phyloP scores from a whole-genome alignment of 2,797 vertebrate species.

The Halcyon badia region DNA sequence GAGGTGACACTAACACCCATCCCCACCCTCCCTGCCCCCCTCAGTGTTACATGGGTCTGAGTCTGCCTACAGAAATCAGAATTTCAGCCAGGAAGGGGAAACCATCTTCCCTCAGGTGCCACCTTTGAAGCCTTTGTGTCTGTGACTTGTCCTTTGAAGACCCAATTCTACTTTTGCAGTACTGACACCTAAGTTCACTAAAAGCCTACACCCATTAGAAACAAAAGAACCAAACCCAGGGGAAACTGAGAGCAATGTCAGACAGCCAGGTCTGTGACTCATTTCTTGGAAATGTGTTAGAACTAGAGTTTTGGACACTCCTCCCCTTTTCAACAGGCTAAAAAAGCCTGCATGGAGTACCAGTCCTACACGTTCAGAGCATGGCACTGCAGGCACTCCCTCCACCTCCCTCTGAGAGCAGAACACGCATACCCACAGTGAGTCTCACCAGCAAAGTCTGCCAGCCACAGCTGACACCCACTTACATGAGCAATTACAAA shows the following conservation, averaged over 20 bases:
- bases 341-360: fast-evolving
- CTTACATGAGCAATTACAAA: not conserved
- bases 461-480: fast-evolving
- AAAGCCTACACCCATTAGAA: not conserved
- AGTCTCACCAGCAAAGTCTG: not conserved
- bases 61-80: not conserved
- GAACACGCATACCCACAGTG: fast-evolving
- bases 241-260: not conserved
- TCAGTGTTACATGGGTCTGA: fast-evolving
- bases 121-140: not conserved
- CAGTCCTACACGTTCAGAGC: not conserved
- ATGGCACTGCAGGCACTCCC: fast-evolving
- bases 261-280: fast-evolving
- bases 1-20: not conserved
- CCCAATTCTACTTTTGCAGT: not conserved
- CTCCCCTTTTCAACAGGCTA: not conserved
- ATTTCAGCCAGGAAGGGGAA: not conserved
- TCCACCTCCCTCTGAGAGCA: not conserved
- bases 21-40: fast-evolving
- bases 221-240: not conserved
- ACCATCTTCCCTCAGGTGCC: too few species aligned
- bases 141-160: not conserved
- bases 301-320: not conserved
- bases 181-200: fast-evolving
- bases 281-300: not conserved